Conservation (phyloP, 1,140 invertebrate genomes). For the Homalodisca vitripennis region DNA sequence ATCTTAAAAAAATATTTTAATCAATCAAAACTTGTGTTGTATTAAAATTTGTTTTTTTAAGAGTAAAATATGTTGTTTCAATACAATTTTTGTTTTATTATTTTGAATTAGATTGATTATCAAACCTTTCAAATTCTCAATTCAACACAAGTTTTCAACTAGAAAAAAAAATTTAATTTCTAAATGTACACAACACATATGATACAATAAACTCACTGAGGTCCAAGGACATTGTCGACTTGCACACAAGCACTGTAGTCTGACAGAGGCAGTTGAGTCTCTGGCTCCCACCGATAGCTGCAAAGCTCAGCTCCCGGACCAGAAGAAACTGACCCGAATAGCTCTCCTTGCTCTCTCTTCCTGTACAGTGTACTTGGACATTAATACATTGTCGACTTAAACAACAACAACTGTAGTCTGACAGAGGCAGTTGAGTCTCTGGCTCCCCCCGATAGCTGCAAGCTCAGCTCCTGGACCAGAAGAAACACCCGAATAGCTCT, state of each 20-base stretch:
- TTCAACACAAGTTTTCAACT: no score
- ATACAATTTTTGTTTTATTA: no score
- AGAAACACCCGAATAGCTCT: slow-evolving; percentile 95
- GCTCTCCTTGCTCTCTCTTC: slow-evolving; percentile 90
- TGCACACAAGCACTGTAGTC: slow-evolving; percentile 87
- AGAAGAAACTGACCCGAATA: slow-evolving; percentile 94
- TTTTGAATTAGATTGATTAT: no score
- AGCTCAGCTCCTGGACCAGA: slow-evolving; percentile 78
- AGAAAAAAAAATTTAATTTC: no score
- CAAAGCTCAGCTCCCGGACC: slow-evolving; percentile 79
- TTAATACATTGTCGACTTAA: slow-evolving; percentile 51
- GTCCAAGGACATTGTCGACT: slow-evolving; percentile 40
- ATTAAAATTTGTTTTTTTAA: no score
- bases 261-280: slow-evolving; percentile 88
- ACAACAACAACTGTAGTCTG: slow-evolving; percentile 85
- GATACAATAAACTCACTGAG: slow-evolving; percentile 33
- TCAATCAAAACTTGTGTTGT: no score
- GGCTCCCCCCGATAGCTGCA: slow-evolving; percentile 77
- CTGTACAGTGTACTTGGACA: slow-evolving; percentile 48
- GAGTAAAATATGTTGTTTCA: no score
- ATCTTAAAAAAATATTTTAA: no score
- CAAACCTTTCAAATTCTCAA: no score
- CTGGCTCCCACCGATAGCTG: slow-evolving; percentile 76
- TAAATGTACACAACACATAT: no score
- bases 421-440: slow-evolving; percentile 89